Base-by-base conservation (phyloP, 2,797 vertebrate species). In the Buceros bicornis region DNA sequence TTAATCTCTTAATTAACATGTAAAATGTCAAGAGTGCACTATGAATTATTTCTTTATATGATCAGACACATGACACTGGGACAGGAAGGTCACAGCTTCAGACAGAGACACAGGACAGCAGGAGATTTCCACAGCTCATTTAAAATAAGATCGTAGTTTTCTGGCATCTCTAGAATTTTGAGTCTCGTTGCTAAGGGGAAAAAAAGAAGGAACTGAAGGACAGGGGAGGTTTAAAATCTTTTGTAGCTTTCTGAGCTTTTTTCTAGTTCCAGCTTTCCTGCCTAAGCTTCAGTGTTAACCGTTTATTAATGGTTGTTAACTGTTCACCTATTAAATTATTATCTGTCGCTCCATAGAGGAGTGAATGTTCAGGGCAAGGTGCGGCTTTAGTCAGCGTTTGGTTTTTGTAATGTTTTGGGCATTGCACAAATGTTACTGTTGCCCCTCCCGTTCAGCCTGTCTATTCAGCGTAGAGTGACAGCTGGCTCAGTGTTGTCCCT, bases 101-200 rank as follows among this genome's bases (percentile, higher is more conserved):
- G 88, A 89, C 78, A 85, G 88, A 90, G 64, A 92, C 86, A 84
- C 37, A 43, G 88, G 88, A 82, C 93, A 96, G 91, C 81, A 0
- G 90, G 86, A 95, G 83, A 89, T 96, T 97, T 96, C 91, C 94
- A 96, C 88, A 91, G 86, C 91, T 97, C 91, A 89, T 96, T 97
- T 95, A 93, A 96, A 95, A 82, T 40, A 82, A 60, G 67, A 80
- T 94, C 81, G 87, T 92, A 81, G 54, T 91, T 93, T 90, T 96
- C 88, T 93, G 93, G 77, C 90, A 57, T 91, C 60, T 91, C 79
- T 77, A 93, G 94, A 82, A 76, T 93, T 94, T 77, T 69, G 58
- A 26, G n/a, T 86, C 89, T 66, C 66, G 58, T 84, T 95, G 77
- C 66, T 90, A 90, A 85, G 70, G 62, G 4, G 25, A 58, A 64